phyloP scores from a whole-genome alignment of 1,140 invertebrate genomes.

The Drosophila tsacasi region DNA sequence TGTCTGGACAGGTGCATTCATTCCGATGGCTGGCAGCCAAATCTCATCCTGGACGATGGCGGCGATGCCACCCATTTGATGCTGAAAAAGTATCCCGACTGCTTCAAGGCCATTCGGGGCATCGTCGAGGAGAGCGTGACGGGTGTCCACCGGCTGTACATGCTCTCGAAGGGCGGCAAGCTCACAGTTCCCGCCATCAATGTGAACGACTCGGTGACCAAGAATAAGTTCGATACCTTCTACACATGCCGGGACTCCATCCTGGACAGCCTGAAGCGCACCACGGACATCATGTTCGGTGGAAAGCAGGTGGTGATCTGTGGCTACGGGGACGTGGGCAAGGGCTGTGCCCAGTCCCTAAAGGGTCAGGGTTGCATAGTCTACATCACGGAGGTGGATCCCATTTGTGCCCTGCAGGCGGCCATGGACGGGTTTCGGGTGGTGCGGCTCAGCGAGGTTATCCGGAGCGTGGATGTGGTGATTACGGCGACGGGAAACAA shows the following conservation, averaged over 20 bases:
- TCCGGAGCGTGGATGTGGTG: constrained; percentile 95
- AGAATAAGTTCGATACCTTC: constrained; percentile 98
- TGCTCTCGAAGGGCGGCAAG: constrained; percentile 97
- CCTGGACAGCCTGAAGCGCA: constrained; percentile 90
- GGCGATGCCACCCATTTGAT: constrained; percentile 98
- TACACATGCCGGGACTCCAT: constrained; percentile 78
- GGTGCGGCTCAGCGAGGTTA: constrained; percentile 96
- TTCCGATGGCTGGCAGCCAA: constrained; percentile 93
- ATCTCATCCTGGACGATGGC: constrained; percentile 99
- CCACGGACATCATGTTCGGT: constrained; percentile 99
- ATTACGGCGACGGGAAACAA: constrained; percentile 98
- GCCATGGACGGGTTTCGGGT: constrained; percentile 99
- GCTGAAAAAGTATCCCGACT: constrained; percentile 97
- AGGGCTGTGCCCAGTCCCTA: constrained; percentile 97
- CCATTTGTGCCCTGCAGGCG: constrained; percentile 98
- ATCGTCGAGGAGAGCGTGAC: constrained; percentile 99
- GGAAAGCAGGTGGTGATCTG: constrained; percentile 98
- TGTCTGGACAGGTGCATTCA: constrained; percentile 97
- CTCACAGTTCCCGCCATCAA: constrained; percentile 98
- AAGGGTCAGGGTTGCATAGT: constrained; percentile 97
- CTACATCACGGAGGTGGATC: constrained; percentile 98
- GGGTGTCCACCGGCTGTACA: constrained; percentile 98
- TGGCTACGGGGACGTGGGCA: constrained; percentile 99
- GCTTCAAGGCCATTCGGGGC: constrained; percentile 98
- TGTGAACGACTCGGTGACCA: constrained; percentile 99